phyloP scores from a whole-genome alignment of 2,888 invertebrate genomes.

The Lochmaea crataegi region DNA sequence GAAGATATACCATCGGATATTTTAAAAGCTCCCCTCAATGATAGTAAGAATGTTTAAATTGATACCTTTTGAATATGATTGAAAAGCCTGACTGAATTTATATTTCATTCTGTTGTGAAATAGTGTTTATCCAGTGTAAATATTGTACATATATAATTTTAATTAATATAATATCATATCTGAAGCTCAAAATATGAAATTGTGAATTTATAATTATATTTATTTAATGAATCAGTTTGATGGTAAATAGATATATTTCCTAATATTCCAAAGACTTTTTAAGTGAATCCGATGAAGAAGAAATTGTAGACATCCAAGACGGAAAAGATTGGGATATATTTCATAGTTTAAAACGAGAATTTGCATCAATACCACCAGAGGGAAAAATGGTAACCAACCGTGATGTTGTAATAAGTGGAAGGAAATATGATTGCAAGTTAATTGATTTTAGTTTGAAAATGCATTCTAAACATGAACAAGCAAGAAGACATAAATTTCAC shows the following conservation, averaged over 20 bases:
- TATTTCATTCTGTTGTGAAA: not conserved
- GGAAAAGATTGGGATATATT: slow-evolving; percentile 81
- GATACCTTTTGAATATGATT: not conserved
- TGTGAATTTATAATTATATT: not conserved
- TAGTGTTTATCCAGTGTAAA: not conserved
- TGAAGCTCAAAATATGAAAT: not conserved
- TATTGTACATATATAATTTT: too few species aligned
- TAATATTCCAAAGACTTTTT: slow-evolving; percentile 55
- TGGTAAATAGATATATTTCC: not conserved
- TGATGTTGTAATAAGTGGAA: slow-evolving; percentile 83
- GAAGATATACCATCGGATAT: slow-evolving; percentile 59
- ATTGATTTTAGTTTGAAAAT: slow-evolving; percentile 68
- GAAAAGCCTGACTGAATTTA: not conserved
- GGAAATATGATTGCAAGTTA: slow-evolving; percentile 87
- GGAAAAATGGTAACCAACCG: slow-evolving; percentile 91
- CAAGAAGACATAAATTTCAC: slow-evolving; percentile 70
- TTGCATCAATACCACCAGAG: slow-evolving; percentile 77
- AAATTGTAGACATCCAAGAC: slow-evolving; percentile 67
- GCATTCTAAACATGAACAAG: slow-evolving; percentile 70
- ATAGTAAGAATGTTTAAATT: slow-evolving; percentile 60
- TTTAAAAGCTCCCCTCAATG: slow-evolving; percentile 66
- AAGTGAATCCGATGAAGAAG: slow-evolving; percentile 67
- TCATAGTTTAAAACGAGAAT: slow-evolving; percentile 77
- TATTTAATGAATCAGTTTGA: too few species aligned
- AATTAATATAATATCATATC: too few species aligned